Evolutionary conservation across 2,888 invertebrate species (phyloP).

Genomic region (Drosophila limbata): DNA sequence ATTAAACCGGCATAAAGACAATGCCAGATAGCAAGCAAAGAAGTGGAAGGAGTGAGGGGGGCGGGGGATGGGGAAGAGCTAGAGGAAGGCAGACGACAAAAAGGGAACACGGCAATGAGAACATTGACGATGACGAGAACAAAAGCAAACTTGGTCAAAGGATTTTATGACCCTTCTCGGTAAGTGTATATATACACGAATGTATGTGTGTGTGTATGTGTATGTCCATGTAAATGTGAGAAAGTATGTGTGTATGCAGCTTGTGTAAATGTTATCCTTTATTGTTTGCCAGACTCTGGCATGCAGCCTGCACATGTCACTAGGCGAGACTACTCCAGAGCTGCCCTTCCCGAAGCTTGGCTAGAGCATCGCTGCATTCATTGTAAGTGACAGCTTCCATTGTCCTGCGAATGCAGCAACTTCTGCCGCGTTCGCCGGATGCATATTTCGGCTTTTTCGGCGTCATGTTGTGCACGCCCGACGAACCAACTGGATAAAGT

Average conservation of each 20-base stretch:
- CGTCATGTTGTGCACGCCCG: constrained; percentile 47
- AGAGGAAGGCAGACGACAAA: constrained; percentile 10
- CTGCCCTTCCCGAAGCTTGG: constrained; percentile 13
- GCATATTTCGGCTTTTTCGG: constrained; percentile 51
- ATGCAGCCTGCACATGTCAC: constrained; percentile 65
- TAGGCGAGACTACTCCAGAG: constrained; percentile 53
- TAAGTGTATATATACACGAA: constrained; percentile 44
- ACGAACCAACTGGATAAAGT: constrained; percentile 10
- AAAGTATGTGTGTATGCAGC: constrained; percentile 34
- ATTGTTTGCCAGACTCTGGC: constrained; percentile 66
- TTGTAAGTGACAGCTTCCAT: constrained; percentile 73
- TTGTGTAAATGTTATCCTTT: constrained; percentile 76
- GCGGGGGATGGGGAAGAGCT: constrained; percentile 7
- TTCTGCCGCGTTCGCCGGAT: constrained; percentile 53
- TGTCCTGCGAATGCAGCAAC: constrained; percentile 57
- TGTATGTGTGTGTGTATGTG: constrained; percentile 2
- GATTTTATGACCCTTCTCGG: constrained; percentile 68
- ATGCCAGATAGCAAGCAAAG: constrained; percentile 49
- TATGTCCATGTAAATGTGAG: constrained; percentile 3
- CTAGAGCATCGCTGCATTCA: constrained; percentile 62
- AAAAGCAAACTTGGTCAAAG: constrained; percentile 78
- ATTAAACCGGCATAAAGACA: constrained; percentile 79
- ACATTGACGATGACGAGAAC: constrained; percentile 70
- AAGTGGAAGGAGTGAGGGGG: constrained; percentile 4
- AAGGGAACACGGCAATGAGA: constrained; percentile 39